Percentiles rank a stretch among this genome's conserved stretches.
Conservation (phyloP, 2,113 vertebrate species). For the Mastomys natalensis region DNA sequence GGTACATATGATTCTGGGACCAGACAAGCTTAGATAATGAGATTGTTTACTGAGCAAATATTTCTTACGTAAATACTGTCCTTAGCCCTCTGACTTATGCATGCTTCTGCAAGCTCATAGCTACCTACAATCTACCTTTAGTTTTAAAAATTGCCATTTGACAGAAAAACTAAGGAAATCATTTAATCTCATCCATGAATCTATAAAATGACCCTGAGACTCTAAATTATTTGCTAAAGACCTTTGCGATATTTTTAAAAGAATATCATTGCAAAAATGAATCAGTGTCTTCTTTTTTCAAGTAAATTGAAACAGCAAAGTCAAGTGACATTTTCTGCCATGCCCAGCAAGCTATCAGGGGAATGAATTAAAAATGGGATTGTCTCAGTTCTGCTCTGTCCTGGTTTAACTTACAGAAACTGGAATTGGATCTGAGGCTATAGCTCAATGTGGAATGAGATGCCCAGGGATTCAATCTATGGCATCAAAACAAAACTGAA, state of each 20-base stretch:
- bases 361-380: background rate
- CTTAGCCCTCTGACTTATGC: background rate
- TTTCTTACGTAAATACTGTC: background rate
- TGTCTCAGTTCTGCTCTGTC: background rate
- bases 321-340: background rate
- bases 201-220: background rate
- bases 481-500: background rate
- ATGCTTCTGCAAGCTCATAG: background rate
- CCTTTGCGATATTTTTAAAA: background rate
- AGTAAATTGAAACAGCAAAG: background rate
- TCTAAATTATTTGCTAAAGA: background rate
- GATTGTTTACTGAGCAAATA: background rate
- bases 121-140: background rate
- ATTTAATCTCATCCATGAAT: background rate
- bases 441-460: background rate
- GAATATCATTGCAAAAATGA: background rate
- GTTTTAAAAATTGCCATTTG: background rate
- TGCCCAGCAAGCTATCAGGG: background rate
- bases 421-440: background rate
- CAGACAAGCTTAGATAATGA: background rate
- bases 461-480: background rate
- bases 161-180: background rate
- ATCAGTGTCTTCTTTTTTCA: slow-evolving; percentile 9
- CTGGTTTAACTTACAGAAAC: background rate
- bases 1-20: background rate